These are phyloP conservation scores for Lamprologus tigripictilis DNA, from an alignment of 2,113 vertebrate genomes.

Conservation along the genomic window DNA sequence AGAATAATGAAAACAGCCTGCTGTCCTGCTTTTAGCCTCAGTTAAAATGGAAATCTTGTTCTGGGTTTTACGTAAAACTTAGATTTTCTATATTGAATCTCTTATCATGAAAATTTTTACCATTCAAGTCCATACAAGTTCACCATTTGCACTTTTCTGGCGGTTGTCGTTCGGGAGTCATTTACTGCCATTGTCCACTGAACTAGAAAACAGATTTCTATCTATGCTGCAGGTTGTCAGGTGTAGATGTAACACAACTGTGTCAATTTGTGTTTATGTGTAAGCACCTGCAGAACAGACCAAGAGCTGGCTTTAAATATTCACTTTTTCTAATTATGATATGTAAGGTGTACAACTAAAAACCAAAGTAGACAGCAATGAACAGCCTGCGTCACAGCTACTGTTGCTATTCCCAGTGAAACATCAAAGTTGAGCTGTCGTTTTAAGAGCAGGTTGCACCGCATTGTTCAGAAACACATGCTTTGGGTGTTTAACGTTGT, in stretches of 20 bases:
- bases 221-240: not conserved
- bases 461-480: not conserved
- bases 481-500: not conserved
- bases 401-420: not conserved
- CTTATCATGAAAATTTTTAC: rapidly evolving
- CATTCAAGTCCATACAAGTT: not conserved
- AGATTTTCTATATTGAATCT: not conserved
- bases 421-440: not conserved
- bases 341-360: too few species aligned
- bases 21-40: not conserved
- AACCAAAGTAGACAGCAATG: not conserved
- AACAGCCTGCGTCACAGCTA: not conserved
- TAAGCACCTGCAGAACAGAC: not conserved
- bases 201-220: not conserved
- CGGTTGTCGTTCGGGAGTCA: not conserved
- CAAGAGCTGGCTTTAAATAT: not conserved
- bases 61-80: not conserved
- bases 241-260: not conserved
- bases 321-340: not conserved
- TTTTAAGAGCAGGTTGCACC: not conserved
- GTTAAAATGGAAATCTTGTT: not conserved
- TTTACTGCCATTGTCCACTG: not conserved
- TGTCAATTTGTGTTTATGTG: not conserved
- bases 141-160: not conserved
- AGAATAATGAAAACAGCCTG: not conserved